Conservation (phyloP, 2,113 vertebrate genomes). For the Climacteris rufus region DNA sequence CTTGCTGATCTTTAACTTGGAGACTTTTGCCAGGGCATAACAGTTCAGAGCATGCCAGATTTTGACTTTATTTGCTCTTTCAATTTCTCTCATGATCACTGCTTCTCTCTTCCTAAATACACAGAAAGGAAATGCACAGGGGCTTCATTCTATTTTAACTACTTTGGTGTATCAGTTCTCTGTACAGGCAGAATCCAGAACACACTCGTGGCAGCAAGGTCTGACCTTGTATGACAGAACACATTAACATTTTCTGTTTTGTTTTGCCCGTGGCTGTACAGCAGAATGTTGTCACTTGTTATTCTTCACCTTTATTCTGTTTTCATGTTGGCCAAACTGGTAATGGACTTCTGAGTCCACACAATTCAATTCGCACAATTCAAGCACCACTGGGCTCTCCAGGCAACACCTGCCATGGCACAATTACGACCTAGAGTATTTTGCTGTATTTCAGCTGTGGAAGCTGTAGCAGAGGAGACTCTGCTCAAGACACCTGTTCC, state of each 20-base stretch:
- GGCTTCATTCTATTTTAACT: neutral
- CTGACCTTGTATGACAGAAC: neutral
- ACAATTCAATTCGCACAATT: neutral
- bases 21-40: neutral
- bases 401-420: neutral
- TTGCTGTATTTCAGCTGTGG: neutral
- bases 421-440: neutral
- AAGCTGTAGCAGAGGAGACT: neutral
- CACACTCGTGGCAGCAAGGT: neutral
- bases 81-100: neutral
- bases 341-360: neutral
- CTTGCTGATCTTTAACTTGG: neutral
- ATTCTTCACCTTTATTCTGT: neutral
- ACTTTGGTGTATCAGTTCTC: neutral
- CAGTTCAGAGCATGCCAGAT: neutral
- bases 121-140: neutral
- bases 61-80: neutral
- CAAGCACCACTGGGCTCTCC: neutral
- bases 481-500: neutral
- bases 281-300: neutral
- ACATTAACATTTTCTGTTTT: neutral
- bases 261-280: neutral
- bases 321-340: neutral
- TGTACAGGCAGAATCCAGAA: neutral
- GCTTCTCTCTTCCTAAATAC: neutral